Evolutionary conservation across 2,113 vertebrate species (phyloP), one percentile per base, ranked within the genome.

Genomic region (Vulpes ferrilata): DNA sequence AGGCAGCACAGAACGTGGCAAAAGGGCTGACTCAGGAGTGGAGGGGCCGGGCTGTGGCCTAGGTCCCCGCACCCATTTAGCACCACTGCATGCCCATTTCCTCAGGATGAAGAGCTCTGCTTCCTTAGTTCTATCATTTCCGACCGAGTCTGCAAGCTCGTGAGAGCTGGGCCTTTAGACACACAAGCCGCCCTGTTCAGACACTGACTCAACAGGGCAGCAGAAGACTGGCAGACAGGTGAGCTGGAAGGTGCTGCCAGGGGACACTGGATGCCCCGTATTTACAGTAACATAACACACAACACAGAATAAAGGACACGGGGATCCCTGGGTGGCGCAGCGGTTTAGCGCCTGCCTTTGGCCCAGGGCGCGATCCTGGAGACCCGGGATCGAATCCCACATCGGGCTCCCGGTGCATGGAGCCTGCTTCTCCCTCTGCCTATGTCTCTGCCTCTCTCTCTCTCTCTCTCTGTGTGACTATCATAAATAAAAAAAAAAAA

Each of bases 11-110:
- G 62, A 65, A 19, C 32, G 32, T 19, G 11, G 60, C 20, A 11
- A 67, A 80, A 55, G 32, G 12, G 53, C 35, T 30, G 57, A 12
- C 51, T 91, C 25, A 10, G 38, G 71, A 60, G 25, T 20, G 2
- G 38, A 38, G 13, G 23, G 11, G 5, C 7, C 0, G 2, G 12
- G 15, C 35, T 55, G 4, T 7, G 10, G 13, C 4, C 2, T 0
- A 0, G 32, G n/a, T 12, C 11, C 51, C 71, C 32, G 51, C 51
- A 19, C 16, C 5, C 7, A 60, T 11, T 53, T 2, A 30, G 15
- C 23, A 0, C 43, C 43, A 7, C 69, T 27, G 2, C 11, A 16
- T 73, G 79, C 82, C 48, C 43, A 16, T 59, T 69, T 73, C 71
- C 82, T 95, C 60, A 51, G 85, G 86, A 71, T 1, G 22, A 76